Base-by-base conservation (phyloP, 2,888 invertebrate genomes). In the Melangyna quadrimaculata region DNA sequence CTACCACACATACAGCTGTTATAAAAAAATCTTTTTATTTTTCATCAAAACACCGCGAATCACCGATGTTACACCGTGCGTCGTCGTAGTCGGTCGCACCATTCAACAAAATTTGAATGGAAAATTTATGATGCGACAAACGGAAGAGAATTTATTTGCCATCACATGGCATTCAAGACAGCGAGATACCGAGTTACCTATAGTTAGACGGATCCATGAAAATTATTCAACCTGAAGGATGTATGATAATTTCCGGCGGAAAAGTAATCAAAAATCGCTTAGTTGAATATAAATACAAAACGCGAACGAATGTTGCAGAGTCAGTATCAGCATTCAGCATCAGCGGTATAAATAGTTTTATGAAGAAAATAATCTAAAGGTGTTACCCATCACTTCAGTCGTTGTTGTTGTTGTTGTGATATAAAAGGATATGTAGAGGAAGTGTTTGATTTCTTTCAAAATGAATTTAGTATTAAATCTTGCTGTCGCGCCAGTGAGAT, bases 201-300 rank as follows among this genome's bases (percentile, higher is more conserved):
- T 37, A 53, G 17, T 45, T 59, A 53, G 75, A 69, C 87, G 88
- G 90, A 89, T 89, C 88, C 89, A 90, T 90, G 89, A 90, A 91
- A 92, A 90, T 91, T 91, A 91, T 91, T 92, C 91, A 91, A 90
- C 90, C 90, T 91, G 90, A 91, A 92, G 92, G 91, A 91, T 92
- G 90, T 91, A 92, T 92, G 92, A 92, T 92, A 92, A 92, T 92
- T 91, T 92, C 91, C 92, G 91, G 88, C 92, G 92, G 92, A 91
- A 92, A 91, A 91, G 92, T 92, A 92, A 92, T 92, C 92, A 92
- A 92, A 92, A 92, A 92, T 92, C 92, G 92, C 92, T 92, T 92
- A 92, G 91, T 90, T 78, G 87, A 87, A 87, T 88, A 78, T 90
- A 89, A 90, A 88, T 88, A 88, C 87, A 67, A 67, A 67, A 78